Base-by-base conservation (phyloP, 2,113 vertebrate genomes). In the Pterophyllum scalare region DNA sequence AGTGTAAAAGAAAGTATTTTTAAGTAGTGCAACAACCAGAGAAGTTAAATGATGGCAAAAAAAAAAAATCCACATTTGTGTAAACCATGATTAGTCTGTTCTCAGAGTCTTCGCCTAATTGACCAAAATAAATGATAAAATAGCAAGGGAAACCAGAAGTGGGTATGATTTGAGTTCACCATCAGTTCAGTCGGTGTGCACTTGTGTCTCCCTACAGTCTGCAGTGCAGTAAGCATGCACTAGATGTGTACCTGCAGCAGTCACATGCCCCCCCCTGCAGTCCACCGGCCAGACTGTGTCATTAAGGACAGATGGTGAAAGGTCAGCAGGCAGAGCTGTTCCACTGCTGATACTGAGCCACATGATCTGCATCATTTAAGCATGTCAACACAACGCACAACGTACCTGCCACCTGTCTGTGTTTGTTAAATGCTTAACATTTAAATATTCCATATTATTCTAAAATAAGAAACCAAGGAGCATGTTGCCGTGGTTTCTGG, bases 251-350 rank as follows among this genome's bases (percentile, higher is more conserved):
- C 81, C 89, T 84, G 61, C 57, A 58, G 70, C 7, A 26, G 14
- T 88, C 86, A 75, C 81, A 60, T 77, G 82, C 24, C 5, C 28
- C 17, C 26, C 33, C 3, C 9, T 33, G 26, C 22, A 54, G 22
- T 52, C 67, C 43, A 52, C 43, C 17, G n/a, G 46, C 7, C 28
- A 3, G 22, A 14, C 65, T 19, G n/a, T 75, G 60, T 64, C 81
- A 88, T 77, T 26, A 24, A 59, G 58, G 79, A 80, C 87, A 87
- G 81, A 82, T 52, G 81, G 84, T n/a, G 57, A 88, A 82, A 87
- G 84, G 84, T 81, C 87, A 87, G 43, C 74, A 31, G 79, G 33
- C 52, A 14, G 49, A 75, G 77, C 24, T 12, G 59, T 72, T 81
- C 67, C 60, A 43, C 61, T 56, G 67, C 46, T 80, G 60, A 61